Percentiles rank a stretch among this genome's conserved stretches.
phyloP scores from a whole-genome alignment of 2,113 vertebrate species.

The Otis tarda region DNA sequence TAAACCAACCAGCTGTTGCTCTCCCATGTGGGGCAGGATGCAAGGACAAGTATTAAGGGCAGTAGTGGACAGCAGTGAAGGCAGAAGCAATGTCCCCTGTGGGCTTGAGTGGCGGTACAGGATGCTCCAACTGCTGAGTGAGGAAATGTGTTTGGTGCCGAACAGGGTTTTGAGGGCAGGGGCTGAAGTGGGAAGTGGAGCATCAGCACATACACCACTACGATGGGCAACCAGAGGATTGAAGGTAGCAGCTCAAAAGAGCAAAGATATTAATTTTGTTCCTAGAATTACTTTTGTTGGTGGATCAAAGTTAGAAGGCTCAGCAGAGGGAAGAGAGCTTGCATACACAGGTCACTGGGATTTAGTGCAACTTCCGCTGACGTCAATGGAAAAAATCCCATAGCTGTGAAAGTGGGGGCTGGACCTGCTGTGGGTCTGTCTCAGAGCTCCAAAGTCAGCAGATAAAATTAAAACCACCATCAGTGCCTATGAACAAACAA shows the following conservation, averaged over 20 bases:
- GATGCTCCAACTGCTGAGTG: not conserved
- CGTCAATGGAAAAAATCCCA: not conserved
- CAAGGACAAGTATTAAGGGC: not conserved
- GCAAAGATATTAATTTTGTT: not conserved
- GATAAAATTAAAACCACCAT: not conserved
- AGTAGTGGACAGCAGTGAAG: not conserved
- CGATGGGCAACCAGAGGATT: not conserved
- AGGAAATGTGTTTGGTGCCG: not conserved
- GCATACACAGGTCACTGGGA: not conserved
- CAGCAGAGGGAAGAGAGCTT: not conserved
- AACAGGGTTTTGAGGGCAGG: too few relatives aligned
- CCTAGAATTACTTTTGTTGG: not conserved
- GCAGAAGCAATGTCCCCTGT: not conserved
- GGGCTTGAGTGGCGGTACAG: not conserved
- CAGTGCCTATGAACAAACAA: not conserved
- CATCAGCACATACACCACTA: too few relatives aligned
- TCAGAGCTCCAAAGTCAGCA: not conserved
- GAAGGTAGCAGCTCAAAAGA: not conserved
- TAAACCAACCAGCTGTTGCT: not conserved
- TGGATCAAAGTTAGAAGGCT: not conserved
- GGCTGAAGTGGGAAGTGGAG: not conserved
- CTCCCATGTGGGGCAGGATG: fast-evolving
- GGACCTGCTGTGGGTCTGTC: not conserved
- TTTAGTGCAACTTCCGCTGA: not conserved
- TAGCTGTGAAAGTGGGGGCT: not conserved